A percentile compares a stretch with the other conserved stretches of the same genome.
These are phyloP conservation scores for Baronia brevicornis DNA, from an alignment of 2,888 invertebrate genomes.

Conservation along the genomic window DNA sequence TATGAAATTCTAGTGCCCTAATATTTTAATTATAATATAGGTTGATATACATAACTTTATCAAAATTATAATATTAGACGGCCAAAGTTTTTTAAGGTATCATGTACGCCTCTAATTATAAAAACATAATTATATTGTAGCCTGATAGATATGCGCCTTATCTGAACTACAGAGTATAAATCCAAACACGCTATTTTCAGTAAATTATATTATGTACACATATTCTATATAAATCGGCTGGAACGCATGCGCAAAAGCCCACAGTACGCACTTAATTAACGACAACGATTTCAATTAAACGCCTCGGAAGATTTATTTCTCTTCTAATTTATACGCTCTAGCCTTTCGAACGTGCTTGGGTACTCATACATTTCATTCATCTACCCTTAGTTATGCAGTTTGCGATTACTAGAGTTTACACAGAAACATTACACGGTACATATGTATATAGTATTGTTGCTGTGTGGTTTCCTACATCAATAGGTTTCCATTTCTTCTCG, in stretches of 20 bases:
- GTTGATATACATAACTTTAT: slow-evolving; percentile 7
- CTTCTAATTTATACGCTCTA: slow-evolving; percentile 62
- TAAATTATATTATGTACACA: slow-evolving; percentile 33
- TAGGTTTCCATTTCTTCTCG: too few relatives aligned
- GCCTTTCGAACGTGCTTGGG: slow-evolving; percentile 30
- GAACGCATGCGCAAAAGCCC: slow-evolving; percentile 52
- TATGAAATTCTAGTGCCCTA: too few relatives aligned
- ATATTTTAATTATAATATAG: too few relatives aligned
- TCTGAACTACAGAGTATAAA: too few relatives aligned
- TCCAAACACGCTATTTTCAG: slow-evolving; percentile 35
- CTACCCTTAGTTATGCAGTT: slow-evolving; percentile 19
- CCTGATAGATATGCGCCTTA: too few relatives aligned
- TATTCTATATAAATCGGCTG: slow-evolving; percentile 39
- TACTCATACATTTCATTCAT: slow-evolving; percentile 29
- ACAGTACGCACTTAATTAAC: slow-evolving; percentile 58
- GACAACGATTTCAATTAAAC: slow-evolving; percentile 70
- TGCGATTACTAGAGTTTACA: slow-evolving; percentile 16
- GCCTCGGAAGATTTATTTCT: slow-evolving; percentile 56
- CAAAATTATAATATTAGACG: neutral
- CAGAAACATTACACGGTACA: too few relatives aligned
- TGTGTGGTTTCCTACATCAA: too few relatives aligned
- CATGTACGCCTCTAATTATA: too few relatives aligned
- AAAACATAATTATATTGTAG: too few relatives aligned
- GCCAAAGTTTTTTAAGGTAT: slow-evolving; percentile 13
- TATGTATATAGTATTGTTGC: too few relatives aligned